Percentiles rank a stretch among this genome's conserved stretches.
phyloP scores from a whole-genome alignment of 2,888 invertebrate genomes.

The Hirtodrosophila trivittata region DNA sequence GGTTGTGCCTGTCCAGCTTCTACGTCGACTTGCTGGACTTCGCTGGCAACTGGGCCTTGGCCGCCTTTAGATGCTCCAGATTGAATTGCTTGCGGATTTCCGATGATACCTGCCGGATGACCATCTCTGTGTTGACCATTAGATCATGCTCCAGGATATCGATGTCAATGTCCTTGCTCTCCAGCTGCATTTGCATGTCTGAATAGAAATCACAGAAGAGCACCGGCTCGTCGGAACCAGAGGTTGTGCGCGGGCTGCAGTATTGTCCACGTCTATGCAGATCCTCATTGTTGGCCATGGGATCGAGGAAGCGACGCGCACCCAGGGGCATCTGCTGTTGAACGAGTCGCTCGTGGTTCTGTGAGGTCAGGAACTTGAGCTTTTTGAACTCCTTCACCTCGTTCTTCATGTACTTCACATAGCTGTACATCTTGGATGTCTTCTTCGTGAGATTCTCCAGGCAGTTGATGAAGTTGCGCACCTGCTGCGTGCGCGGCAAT shows the following conservation, averaged over 20 bases:
- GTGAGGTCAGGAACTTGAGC: constrained; percentile 78
- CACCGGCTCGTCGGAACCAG: constrained; percentile 81
- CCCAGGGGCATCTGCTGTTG: constrained; percentile 82
- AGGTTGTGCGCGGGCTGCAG: constrained; percentile 81
- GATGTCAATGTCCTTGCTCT: constrained; percentile 82
- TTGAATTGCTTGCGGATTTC: constrained; percentile 80
- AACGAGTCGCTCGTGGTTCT: constrained; percentile 79
- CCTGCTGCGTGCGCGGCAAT: constrained; percentile 75
- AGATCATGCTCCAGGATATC: constrained; percentile 82
- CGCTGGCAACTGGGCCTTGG: constrained; percentile 68
- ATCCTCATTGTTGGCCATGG: constrained; percentile 76
- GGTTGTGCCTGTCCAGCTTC: not conserved
- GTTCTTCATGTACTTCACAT: constrained; percentile 82
- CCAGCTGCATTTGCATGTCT: constrained; percentile 83
- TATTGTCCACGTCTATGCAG: constrained; percentile 82
- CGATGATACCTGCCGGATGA: constrained; percentile 78
- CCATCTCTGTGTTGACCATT: constrained; percentile 79
- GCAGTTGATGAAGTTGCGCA: constrained; percentile 81
- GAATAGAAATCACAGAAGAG: constrained; percentile 83
- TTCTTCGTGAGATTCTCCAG: constrained; percentile 81
- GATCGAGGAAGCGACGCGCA: constrained; percentile 76
- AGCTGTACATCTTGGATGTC: constrained; percentile 81
- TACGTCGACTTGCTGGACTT: constrained; percentile 54
- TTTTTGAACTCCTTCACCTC: constrained; percentile 81
- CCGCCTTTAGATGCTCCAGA: constrained; percentile 73